Evolutionary conservation across 2,113 vertebrate genomes (phyloP), one percentile per base, ranked within the genome.

Genomic region (Glaucidium brasilianum): DNA sequence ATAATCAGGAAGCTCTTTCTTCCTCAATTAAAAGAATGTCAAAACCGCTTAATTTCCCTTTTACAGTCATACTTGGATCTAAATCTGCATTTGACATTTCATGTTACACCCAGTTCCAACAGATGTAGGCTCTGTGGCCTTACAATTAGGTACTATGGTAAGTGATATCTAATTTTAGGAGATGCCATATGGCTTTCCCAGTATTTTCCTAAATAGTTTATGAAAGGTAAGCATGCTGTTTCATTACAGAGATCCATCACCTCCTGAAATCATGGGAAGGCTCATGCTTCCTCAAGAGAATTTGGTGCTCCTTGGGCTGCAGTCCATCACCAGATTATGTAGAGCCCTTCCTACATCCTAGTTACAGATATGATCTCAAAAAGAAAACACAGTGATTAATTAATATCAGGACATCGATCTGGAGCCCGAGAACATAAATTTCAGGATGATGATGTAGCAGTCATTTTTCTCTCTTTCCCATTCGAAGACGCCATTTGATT

Each of bases 81-180:
- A 94, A 96, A 96, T 97, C 80, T 92, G 92, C 88, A 30, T 92
- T 91, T 97, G 95, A 96, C 86, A 94, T 97, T 95, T 97, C 78
- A 78, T 96, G 80, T 45, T 95, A 87, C 86, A 6, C 85, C 52
- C 86, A 50, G 53, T 94, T 96, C 86, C 69, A 92, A 68, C 76
- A 95, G 92, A 92, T 87, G 92, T 89, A 94, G 85, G 86, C 60
- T 96, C 62, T 37, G 73, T 91, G 95, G 88, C 90, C 90, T 92
- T 72, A 74, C 77, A 87, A 85, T 89, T 96, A 95, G 88, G 91
- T 87, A 97, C 83, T 91, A 7, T 90, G 90, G 62, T 88, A 96
- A 92, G 50, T 90, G 90, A 60, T 77, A 85, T 10, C 94, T 96
- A 94, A 95, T 95, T 96, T 96, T 96, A 96, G 94, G 76, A 85